Conservation (phyloP, 2,888 invertebrate genomes). For the Neoitamus cyanurus region DNA sequence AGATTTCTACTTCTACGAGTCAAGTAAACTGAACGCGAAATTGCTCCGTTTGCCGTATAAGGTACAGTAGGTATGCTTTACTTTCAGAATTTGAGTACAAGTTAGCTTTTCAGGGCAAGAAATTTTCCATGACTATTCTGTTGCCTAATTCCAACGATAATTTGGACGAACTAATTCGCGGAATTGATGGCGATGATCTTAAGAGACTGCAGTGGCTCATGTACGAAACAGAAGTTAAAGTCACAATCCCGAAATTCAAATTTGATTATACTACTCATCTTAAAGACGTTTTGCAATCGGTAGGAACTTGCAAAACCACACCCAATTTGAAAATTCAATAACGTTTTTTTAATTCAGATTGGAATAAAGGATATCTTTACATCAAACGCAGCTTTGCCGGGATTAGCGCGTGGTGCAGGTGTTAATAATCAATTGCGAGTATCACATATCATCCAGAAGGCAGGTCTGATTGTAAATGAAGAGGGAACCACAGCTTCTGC, state of each 20-base stretch:
- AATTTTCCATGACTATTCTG: slow-evolving; percentile 80
- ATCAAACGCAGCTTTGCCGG: slow-evolving; percentile 76
- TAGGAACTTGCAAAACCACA: slow-evolving; percentile 61
- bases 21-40: slow-evolving; percentile 74
- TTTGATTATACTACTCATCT: slow-evolving; percentile 77
- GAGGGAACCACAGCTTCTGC: slow-evolving; percentile 78
- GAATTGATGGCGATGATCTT: slow-evolving; percentile 70
- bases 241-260: slow-evolving; percentile 79
- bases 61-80: background rate
- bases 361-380: slow-evolving; percentile 80
- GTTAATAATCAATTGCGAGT: slow-evolving; percentile 70
- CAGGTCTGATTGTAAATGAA: slow-evolving; percentile 82
- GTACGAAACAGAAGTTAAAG: slow-evolving; percentile 71
- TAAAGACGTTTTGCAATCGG: slow-evolving; percentile 72
- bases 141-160: slow-evolving; percentile 76
- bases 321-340: background rate
- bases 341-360: slow-evolving; percentile 66
- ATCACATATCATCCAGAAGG: slow-evolving; percentile 78
- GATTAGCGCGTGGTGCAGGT: slow-evolving; percentile 72
- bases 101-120: slow-evolving; percentile 71
- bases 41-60: slow-evolving; percentile 61
- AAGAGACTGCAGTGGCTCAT: slow-evolving; percentile 71
- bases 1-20: slow-evolving; percentile 74
- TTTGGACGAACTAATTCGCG: slow-evolving; percentile 70
- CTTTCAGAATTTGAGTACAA: background rate